Conservation (phyloP, 2,797 vertebrate species). For the Anguilla anguilla region DNA sequence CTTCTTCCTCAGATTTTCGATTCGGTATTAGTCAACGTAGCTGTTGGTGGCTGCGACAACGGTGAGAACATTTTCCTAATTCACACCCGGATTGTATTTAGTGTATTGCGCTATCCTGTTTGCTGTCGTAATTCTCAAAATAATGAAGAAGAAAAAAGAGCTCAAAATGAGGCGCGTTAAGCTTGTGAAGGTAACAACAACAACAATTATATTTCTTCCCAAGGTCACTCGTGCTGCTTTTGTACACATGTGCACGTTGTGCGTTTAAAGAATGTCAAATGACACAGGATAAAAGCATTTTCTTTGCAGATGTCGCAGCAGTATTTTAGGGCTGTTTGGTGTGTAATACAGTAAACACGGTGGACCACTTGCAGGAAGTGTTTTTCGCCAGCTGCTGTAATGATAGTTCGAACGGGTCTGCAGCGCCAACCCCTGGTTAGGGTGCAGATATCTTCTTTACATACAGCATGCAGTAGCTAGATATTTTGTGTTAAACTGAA, state of each 20-base stretch:
- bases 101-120: background rate
- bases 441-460: background rate
- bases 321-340: slow-evolving; percentile 4
- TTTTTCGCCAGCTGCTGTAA: background rate
- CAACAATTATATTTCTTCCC: slow-evolving; percentile 2
- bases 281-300: background rate
- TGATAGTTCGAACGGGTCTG: background rate
- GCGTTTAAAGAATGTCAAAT: background rate
- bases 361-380: slow-evolving; percentile 22
- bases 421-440: slow-evolving; percentile 29
- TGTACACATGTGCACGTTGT: background rate
- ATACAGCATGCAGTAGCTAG: background rate
- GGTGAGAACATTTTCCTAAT: slow-evolving; percentile 10
- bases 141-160: background rate
- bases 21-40: background rate
- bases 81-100: background rate
- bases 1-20: slow-evolving; percentile 19
- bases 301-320: background rate
- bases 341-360: slow-evolving; percentile 14
- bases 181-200: background rate
- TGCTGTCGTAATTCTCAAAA: slow-evolving; percentile 6
- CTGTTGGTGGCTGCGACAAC: background rate
- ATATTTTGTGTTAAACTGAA: background rate
- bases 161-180: background rate
- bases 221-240: background rate